Conservation (phyloP, 2,113 vertebrate species). For the Syngnathus floridae region DNA sequence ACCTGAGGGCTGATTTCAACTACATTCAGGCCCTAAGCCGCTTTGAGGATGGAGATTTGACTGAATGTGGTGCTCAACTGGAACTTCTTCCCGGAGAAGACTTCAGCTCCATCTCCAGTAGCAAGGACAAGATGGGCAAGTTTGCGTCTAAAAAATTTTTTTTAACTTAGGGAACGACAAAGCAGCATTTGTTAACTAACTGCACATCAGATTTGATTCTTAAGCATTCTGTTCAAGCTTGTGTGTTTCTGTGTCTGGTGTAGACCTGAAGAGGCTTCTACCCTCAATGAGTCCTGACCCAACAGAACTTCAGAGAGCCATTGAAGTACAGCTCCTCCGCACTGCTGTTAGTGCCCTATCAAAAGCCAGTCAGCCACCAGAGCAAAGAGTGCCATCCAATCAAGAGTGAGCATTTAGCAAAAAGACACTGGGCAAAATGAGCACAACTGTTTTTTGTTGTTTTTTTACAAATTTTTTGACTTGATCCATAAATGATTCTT, state of each 20-base stretch:
- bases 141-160: background rate
- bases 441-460: background rate
- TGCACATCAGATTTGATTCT: background rate
- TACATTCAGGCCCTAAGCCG: constrained; percentile 91
- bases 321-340: constrained; percentile 93
- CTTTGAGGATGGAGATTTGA: constrained; percentile 88
- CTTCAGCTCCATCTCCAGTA: constrained; percentile 78
- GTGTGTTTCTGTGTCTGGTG: constrained; percentile 10
- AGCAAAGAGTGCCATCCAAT: constrained; percentile 76
- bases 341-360: constrained; percentile 82
- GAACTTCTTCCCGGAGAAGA: constrained; percentile 94
- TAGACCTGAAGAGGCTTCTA: constrained; percentile 94
- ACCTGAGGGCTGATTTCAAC: constrained; percentile 90
- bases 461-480: background rate
- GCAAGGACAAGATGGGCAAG: constrained; percentile 92
- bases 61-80: constrained; percentile 83
- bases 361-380: constrained; percentile 77
- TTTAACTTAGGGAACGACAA: background rate
- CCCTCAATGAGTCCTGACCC: constrained; percentile 93
- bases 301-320: constrained; percentile 91
- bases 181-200: background rate
- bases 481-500: background rate
- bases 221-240: background rate
- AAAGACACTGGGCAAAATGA: background rate
- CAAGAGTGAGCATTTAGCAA: constrained; percentile 79